Evolutionary conservation across 2,113 vertebrate genomes (phyloP).

Genomic region (Alosa alosa): DNA sequence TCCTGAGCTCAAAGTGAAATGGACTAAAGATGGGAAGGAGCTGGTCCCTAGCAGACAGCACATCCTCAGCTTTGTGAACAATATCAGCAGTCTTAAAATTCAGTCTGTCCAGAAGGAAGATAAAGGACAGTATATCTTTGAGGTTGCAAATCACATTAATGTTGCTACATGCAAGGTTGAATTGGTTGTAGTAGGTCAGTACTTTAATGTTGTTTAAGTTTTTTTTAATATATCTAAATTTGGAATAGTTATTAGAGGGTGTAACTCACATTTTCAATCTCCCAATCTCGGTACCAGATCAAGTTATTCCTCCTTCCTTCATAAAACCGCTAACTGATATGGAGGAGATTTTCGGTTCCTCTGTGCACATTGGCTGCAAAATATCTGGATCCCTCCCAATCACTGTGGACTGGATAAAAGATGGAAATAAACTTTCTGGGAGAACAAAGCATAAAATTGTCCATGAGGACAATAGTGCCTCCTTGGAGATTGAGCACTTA

Average conservation of each 20-base stretch:
- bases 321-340: conserved; percentile 87
- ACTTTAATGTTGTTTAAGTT: conserved; percentile 28
- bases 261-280: conserved; percentile 48
- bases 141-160: conserved; percentile 92
- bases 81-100: conserved; percentile 88
- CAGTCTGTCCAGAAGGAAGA: conserved; percentile 86
- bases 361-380: conserved; percentile 88
- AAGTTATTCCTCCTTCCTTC: conserved; percentile 90
- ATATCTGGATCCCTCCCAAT: conserved; percentile 94
- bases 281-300: conserved; percentile 79
- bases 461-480: conserved; percentile 85
- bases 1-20: conserved; percentile 90
- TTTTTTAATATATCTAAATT: not conserved
- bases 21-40: conserved; percentile 89
- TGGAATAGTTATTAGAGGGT: conserved; percentile 13
- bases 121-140: conserved; percentile 88
- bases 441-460: conserved; percentile 86
- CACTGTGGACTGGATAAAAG: conserved; percentile 90
- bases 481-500: conserved; percentile 83
- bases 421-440: conserved; percentile 83
- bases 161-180: conserved; percentile 84
- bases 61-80: conserved; percentile 88
- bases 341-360: conserved; percentile 84
- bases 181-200: conserved; percentile 90
- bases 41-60: conserved; percentile 89